Conservation (phyloP, 2,113 vertebrate genomes). For the Rhabdornis inornatus region DNA sequence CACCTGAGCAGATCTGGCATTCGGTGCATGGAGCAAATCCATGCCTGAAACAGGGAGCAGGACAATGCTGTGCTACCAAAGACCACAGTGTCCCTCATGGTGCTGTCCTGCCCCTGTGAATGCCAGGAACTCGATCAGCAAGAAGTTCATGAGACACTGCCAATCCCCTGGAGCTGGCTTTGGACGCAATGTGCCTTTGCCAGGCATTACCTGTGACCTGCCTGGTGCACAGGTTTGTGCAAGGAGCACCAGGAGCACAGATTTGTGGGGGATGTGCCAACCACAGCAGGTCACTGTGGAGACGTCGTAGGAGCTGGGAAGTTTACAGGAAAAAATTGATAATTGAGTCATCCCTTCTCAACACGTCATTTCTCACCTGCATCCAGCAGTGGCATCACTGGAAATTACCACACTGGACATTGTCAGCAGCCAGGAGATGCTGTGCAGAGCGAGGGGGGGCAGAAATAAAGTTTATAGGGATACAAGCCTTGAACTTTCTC, state of each 20-base stretch:
- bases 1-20: not conserved
- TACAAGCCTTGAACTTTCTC: not conserved
- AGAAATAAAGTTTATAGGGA: not conserved
- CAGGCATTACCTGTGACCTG: not conserved
- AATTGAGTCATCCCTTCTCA: not conserved
- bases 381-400: not conserved
- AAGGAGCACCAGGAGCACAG: not conserved
- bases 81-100: not conserved
- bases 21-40: not conserved
- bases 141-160: constrained; percentile 10
- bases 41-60: not conserved
- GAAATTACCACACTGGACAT: not conserved
- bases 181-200: not conserved
- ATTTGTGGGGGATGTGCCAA: not conserved
- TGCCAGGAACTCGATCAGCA: constrained; percentile 31
- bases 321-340: not conserved
- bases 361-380: not conserved
- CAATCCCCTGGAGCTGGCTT: not conserved
- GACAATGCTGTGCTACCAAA: not conserved
- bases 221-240: not conserved
- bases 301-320: rapidly evolving
- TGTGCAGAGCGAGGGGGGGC: not conserved
- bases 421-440: not conserved
- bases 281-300: not conserved
- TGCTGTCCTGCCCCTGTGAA: not conserved